Evolutionary conservation across 2,113 vertebrate species (phyloP).

Genomic region (Brienomyrus brachyistius): DNA sequence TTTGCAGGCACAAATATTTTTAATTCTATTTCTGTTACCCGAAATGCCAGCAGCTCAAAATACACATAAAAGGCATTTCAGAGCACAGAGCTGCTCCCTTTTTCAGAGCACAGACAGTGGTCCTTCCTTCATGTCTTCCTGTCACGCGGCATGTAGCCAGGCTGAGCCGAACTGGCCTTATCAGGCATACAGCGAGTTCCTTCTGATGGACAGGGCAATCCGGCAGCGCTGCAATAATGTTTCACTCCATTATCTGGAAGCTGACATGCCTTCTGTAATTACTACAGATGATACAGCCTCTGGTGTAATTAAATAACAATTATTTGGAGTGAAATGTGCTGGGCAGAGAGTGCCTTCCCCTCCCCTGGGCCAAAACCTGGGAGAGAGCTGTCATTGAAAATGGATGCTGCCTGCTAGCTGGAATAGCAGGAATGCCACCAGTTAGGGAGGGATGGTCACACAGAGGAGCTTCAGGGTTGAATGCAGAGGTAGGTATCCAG

Average conservation of each 20-base stretch:
- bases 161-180: background rate
- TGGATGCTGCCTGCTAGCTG: constrained; percentile 59
- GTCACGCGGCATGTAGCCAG: background rate
- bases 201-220: constrained; percentile 16
- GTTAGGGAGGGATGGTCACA: background rate
- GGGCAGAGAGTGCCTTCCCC: constrained; percentile 61
- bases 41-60: background rate
- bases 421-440: constrained; percentile 32
- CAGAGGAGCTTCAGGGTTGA: background rate
- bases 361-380: constrained; percentile 58
- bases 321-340: constrained; percentile 66
- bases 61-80: background rate
- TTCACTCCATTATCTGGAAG: constrained; percentile 59
- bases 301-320: constrained; percentile 78
- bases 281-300: constrained; percentile 71
- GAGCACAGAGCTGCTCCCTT: background rate
- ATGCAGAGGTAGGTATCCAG: constrained; percentile 10
- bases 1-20: background rate
- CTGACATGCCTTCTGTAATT: constrained; percentile 73
- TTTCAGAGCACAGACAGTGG: constrained; percentile 11
- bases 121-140: background rate
- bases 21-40: background rate
- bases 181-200: constrained; percentile 13
- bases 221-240: constrained; percentile 47
- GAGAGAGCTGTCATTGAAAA: constrained; percentile 66